These are phyloP conservation scores for Setipinna tenuifilis DNA, from an alignment of 2,797 vertebrate species.

Conservation along the genomic window DNA sequence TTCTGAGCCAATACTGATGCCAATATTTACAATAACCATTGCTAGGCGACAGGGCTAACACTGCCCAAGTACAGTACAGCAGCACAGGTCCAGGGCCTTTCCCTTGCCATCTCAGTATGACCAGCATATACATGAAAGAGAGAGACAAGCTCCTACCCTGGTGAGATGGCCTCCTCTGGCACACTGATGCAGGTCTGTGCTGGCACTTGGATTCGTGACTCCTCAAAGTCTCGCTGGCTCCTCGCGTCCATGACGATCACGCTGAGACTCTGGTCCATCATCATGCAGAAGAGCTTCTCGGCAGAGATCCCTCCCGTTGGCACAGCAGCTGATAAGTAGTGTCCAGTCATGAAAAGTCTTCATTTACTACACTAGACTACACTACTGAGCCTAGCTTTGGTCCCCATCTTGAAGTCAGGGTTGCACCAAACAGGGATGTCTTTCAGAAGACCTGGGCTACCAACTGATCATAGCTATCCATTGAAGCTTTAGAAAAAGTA, in stretches of 20 bases:
- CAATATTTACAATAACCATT: background rate
- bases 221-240: slow-evolving; percentile 82
- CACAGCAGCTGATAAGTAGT: slow-evolving; percentile 45
- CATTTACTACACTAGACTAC: too few relatives aligned
- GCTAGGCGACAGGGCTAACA: too few relatives aligned
- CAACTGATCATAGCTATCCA: background rate
- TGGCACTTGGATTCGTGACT: slow-evolving; percentile 87
- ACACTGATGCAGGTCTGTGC: slow-evolving; percentile 80
- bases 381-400: background rate
- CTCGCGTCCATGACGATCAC: slow-evolving; percentile 94
- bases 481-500: background rate
- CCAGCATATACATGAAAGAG: background rate
- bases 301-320: slow-evolving; percentile 82
- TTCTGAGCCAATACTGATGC: too few relatives aligned
- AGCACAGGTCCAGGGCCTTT: too few relatives aligned
- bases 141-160: slow-evolving; percentile 78
- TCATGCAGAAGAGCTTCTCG: slow-evolving; percentile 89
- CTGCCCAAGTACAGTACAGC: too few relatives aligned
- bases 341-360: too few relatives aligned
- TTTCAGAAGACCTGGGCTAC: background rate
- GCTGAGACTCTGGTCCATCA: slow-evolving; percentile 83
- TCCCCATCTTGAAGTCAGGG: background rate
- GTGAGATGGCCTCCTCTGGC: slow-evolving; percentile 89
- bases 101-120: too few relatives aligned
- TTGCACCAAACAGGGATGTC: background rate